Conservation (phyloP, 2,797 vertebrate genomes). For the Prionace glauca region DNA sequence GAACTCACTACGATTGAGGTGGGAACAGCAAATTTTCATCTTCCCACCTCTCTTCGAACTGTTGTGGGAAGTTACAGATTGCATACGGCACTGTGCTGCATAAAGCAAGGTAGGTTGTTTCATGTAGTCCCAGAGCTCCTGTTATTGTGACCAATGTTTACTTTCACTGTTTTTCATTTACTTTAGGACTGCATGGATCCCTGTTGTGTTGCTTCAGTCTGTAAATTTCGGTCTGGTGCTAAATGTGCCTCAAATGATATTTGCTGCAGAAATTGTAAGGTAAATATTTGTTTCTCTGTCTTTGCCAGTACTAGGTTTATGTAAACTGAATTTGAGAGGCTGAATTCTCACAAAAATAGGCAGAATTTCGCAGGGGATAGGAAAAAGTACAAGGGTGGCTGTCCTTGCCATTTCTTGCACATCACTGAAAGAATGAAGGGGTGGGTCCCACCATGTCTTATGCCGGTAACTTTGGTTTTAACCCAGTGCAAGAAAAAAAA, state of each 20-base stretch:
- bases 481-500: too few relatives aligned
- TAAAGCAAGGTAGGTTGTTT: too few relatives aligned
- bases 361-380: too few relatives aligned
- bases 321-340: too few relatives aligned
- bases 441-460: too few relatives aligned
- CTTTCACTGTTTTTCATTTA: neutral
- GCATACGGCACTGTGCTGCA: too few relatives aligned
- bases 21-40: neutral
- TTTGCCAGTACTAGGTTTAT: neutral
- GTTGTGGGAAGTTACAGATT: neutral
- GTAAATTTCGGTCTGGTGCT: slow-evolving; percentile 5
- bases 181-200: slow-evolving; percentile 29
- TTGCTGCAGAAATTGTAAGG: slow-evolving; percentile 31
- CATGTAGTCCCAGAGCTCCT: too few relatives aligned
- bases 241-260: slow-evolving; percentile 35
- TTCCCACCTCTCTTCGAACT: neutral
- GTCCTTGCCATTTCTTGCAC: too few relatives aligned
- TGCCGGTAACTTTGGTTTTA: too few relatives aligned
- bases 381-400: too few relatives aligned
- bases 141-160: neutral
- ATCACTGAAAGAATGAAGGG: too few relatives aligned
- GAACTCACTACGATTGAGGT: neutral
- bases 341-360: too few relatives aligned
- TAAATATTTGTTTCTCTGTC: neutral
- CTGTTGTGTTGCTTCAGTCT: slow-evolving; percentile 3